phyloP scores from a whole-genome alignment of 2,797 vertebrate genomes.

The Kryptolebias ocellatus region DNA sequence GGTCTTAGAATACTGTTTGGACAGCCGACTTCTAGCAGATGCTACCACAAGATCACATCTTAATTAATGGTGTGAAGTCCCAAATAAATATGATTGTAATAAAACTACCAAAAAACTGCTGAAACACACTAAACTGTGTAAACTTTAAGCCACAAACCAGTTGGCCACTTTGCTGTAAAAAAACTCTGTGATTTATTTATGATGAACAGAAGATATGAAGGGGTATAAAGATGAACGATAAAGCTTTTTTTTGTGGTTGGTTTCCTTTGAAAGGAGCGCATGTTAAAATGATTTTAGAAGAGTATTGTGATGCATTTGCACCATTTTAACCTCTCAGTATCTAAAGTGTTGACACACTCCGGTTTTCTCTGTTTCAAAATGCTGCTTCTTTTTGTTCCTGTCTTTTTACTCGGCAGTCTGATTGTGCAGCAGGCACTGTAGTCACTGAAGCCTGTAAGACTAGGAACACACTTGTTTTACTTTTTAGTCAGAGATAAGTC shows the following conservation, averaged over 20 bases:
- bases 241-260: too few species aligned
- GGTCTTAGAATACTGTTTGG: background rate
- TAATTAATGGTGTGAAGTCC: background rate
- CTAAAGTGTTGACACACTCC: conserved; percentile 50
- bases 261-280: background rate
- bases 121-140: background rate
- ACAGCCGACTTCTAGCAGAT: background rate
- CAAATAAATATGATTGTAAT: background rate
- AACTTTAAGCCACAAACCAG: too few species aligned
- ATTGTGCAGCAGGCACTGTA: conserved; percentile 62
- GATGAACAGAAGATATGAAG: too few species aligned
- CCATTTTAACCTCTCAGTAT: conserved; percentile 42
- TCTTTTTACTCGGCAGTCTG: conserved; percentile 67
- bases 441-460: conserved; percentile 54
- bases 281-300: background rate
- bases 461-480: conserved; percentile 46
- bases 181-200: too few species aligned
- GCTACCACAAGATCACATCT: background rate
- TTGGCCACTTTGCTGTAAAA: background rate
- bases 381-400: conserved; percentile 37
- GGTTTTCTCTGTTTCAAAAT: conserved; percentile 53
- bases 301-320: too few species aligned
- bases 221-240: too few species aligned
- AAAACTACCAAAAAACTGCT: background rate
- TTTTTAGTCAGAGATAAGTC: conserved; percentile 59